Evolutionary conservation across 2,888 invertebrate genomes (phyloP), one percentile per base, ranked within the genome.

Genomic region (Aromia moschata): DNA sequence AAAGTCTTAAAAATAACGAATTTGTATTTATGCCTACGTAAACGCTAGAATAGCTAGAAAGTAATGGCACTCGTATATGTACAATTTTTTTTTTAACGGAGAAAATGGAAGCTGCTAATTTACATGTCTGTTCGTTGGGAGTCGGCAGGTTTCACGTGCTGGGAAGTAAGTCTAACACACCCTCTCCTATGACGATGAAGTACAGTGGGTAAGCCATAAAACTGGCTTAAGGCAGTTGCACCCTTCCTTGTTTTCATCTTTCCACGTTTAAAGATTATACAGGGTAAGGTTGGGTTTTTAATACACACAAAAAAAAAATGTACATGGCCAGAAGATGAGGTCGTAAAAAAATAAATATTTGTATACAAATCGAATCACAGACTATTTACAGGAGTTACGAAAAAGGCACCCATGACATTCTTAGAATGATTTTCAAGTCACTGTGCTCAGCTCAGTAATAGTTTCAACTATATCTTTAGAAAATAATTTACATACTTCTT

Each of bases 311-410:
- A n/a, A n/a, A n/a, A n/a, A n/a, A n/a, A n/a, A n/a, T n/a, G n/a
- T 25, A 7, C 25, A 52, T 40, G 43, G 43, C 33, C 33, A 44
- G 36, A 43, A 40, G 33, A 38, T 45, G 46, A 44, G 16, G 45
- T 38, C 30, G 41, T 53, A 63, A 66, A n/a, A n/a, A 61, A 65
- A 68, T 68, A 70, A 70, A 66, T 66, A 45, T 58, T 63, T 68
- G 67, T 70, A 65, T 68, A 70, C 61, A 64, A 64, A 56, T 49
- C 65, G 66, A 52, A 70, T 70, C 69, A 70, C 69, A 70, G 70
- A 54, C 49, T 70, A 70, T 70, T 67, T 70, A 70, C 70, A 70
- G 49, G 44, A 38, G n/a, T 33, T 33, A 33, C 33, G n/a, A 7
- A 33, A 33, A 4, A 5, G 25, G 9, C n/a, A n/a, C n/a, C n/a